Percentiles rank a stretch among this genome's conserved stretches.
phyloP scores from a whole-genome alignment of 1,140 invertebrate genomes.

The Drosophila arawakana region DNA sequence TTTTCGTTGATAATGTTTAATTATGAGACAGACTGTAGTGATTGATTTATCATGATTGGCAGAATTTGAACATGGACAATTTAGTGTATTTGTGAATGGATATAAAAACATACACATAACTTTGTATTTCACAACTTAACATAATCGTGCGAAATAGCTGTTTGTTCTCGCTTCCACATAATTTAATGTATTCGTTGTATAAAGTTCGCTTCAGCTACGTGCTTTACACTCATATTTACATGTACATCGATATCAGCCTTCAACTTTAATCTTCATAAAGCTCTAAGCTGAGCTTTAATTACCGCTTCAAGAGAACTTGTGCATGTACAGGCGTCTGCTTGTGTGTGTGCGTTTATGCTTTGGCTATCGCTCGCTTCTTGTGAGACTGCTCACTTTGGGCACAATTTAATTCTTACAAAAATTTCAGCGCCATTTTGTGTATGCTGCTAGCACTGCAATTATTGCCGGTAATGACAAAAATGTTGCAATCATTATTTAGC shows the following conservation, averaged over 20 bases:
- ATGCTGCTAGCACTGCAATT: not conserved
- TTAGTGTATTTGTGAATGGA: not conserved
- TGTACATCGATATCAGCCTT: not conserved
- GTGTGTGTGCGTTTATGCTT: not conserved
- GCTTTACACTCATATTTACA: not conserved
- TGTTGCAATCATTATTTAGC: not conserved
- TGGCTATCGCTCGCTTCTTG: no score
- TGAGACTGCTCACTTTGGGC: not conserved
- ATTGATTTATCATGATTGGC: slow-evolving; percentile 30
- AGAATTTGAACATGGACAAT: not conserved
- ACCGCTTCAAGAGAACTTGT: slow-evolving; percentile 4
- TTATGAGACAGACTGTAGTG: slow-evolving; percentile 18
- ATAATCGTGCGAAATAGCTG: slow-evolving; percentile 9
- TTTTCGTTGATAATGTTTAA: slow-evolving; percentile 18
- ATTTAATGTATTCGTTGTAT: not conserved
- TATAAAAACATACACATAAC: not conserved
- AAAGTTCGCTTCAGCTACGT: not conserved
- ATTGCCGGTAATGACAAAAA: not conserved
- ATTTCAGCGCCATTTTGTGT: not conserved
- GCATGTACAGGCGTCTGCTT: not conserved
- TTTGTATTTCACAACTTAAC: slow-evolving; percentile 8
- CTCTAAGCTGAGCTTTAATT: slow-evolving; percentile 1
- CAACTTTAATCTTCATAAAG: not conserved
- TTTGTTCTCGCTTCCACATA: not conserved
- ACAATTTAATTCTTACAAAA: not conserved